phyloP scores from a whole-genome alignment of 1,140 invertebrate species.

The Eulimnadia texana region DNA sequence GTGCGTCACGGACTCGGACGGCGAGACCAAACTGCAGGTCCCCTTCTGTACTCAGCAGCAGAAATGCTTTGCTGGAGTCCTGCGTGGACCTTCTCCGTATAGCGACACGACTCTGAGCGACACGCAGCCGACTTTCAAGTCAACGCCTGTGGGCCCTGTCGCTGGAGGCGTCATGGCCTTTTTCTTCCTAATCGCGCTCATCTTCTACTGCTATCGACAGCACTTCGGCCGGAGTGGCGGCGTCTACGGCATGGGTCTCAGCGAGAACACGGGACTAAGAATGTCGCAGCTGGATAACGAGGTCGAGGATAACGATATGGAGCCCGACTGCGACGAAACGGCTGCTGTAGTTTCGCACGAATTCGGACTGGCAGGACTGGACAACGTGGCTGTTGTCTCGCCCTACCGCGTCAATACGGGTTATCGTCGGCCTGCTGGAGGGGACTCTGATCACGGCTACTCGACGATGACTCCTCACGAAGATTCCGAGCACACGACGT shows the following conservation, averaged over 20 bases:
- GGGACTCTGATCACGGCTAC: conserved; percentile 85
- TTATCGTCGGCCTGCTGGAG: conserved; percentile 60
- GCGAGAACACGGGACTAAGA: conserved; percentile 25
- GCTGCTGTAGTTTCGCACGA: conserved; percentile 26
- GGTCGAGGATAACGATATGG: conserved; percentile 30
- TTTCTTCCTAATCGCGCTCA: conserved; percentile 42
- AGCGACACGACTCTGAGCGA: conserved; percentile 37
- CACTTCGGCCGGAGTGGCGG: conserved; percentile 27
- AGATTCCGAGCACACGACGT: conserved; percentile 57
- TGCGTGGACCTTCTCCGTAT: conserved; percentile 67
- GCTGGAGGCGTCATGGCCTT: conserved; percentile 45
- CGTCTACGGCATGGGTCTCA: conserved; percentile 18
- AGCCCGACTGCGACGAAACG: conserved; percentile 20
- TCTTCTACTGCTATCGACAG: conserved; percentile 45
- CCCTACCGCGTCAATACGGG: conserved; percentile 71
- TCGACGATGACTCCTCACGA: conserved; percentile 88
- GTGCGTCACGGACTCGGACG: conserved; percentile 67
- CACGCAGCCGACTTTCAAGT: conserved; percentile 32
- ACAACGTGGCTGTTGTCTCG: conserved; percentile 49
- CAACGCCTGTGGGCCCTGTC: conserved; percentile 44
- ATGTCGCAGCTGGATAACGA: conserved; percentile 34
- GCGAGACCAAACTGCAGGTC: conserved; percentile 42
- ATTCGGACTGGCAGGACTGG: conserved; percentile 31
- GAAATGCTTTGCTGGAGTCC: conserved; percentile 68
- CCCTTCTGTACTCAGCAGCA: conserved; percentile 66